Conservation (phyloP, 1,140 invertebrate genomes). For the Drosophila lacteicornis region DNA sequence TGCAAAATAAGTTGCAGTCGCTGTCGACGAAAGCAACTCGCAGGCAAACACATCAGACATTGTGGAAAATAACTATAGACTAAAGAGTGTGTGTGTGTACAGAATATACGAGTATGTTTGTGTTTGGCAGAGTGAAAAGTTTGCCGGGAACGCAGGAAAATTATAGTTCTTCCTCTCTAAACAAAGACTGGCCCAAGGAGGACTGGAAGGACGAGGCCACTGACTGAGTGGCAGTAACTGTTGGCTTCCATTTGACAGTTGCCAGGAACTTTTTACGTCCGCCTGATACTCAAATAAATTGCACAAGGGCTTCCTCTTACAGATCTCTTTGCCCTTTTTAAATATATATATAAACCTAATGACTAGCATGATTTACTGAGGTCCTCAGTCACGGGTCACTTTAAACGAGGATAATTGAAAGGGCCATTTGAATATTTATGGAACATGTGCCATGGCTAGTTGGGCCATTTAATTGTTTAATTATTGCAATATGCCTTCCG, state of each 20-base stretch:
- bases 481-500: slow-evolving; percentile 26
- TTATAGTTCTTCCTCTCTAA: slow-evolving; percentile 72
- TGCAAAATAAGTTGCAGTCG: slow-evolving; percentile 77
- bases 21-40: slow-evolving; percentile 35
- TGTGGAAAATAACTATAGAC: slow-evolving; percentile 56
- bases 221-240: slow-evolving; percentile 45
- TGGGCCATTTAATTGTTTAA: slow-evolving; percentile 39
- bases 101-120: neutral
- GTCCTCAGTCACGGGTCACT: slow-evolving; percentile 1
- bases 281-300: slow-evolving; percentile 32
- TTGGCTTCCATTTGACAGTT: slow-evolving; percentile 36
- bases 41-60: slow-evolving; percentile 58
- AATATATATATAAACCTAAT: slow-evolving; percentile 6
- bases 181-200: slow-evolving; percentile 53
- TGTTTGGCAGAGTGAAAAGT: slow-evolving; percentile 48
- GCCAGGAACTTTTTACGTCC: slow-evolving; percentile 37
- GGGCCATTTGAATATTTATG: slow-evolving; percentile 36
- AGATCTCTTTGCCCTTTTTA: slow-evolving; percentile 6
- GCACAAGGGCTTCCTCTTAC: slow-evolving; percentile 2
- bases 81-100: neutral
- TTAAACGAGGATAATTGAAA: slow-evolving; percentile 35
- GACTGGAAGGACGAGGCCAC: slow-evolving; percentile 14
- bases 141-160: slow-evolving; percentile 64
- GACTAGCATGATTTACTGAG: slow-evolving; percentile 14
- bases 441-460: slow-evolving; percentile 18